Base-by-base conservation (phyloP, 1,140 invertebrate species). In the Bursaphelenchus mucronatus region DNA sequence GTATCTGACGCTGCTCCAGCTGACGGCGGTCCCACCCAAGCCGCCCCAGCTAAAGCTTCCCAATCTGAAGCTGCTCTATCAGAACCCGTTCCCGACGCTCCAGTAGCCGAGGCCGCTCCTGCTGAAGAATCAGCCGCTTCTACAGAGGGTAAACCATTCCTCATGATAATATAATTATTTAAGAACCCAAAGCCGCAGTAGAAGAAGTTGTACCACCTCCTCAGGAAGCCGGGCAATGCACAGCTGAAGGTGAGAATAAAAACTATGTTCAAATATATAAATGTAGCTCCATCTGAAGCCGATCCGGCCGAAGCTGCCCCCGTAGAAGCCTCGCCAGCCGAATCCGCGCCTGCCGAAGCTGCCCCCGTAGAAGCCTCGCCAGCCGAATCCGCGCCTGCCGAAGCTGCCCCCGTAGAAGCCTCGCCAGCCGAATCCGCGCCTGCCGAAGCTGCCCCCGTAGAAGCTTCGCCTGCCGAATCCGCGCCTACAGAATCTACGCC, bases 151-250 rank as follows among this genome's bases (percentile, higher is more conserved):
- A 55, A 55, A 49, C 47, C 1, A 49, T 3, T 30, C 30, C 1
- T 30, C 30, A 30, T 30, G 30, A 30, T 30, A 1, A 1, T 30
- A 30, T 30, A 1, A 30, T 30, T 30, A 30, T 30, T 30, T 30
- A 3, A 30, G 30, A 30, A 30, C 30, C 47, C 47, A 17, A 49
- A 49, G 6, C 13, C 47, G 17, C 47, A 49, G 17, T 17, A n/a
- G 54, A 55, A n/a, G 54, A 55, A 44, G 13, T 55, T n/a, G 54
- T 55, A 15, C 54, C 54, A 5, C 54, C 54, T n/a, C 54, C 54
- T n/a, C n/a, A 15, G 4, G 54, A 55, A n/a, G 41, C 19, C 19
- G 41, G 13, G 6, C 2, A n/a, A 39, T 39, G 15, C 13, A 55
- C 54, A 13, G 54, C 54, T 44, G 54, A 55, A 44, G n/a, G n/a